A percentile compares a stretch with the other conserved stretches of the same genome.
Conservation (phyloP, 2,888 invertebrate species). For the Scaptomyza caliginosa region DNA sequence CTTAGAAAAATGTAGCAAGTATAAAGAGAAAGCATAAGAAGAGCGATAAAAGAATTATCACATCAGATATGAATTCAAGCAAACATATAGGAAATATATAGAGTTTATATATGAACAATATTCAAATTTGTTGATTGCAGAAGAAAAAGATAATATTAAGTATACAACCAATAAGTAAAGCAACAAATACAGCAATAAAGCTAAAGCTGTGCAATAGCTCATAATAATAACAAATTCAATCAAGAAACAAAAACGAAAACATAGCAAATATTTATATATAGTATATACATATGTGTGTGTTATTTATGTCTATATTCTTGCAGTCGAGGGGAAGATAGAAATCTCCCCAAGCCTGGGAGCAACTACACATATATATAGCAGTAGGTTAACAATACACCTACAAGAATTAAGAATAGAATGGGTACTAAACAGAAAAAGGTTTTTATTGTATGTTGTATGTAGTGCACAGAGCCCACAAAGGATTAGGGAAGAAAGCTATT, state of each 20-base stretch:
- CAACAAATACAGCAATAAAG: conserved; percentile 48
- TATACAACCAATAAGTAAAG: conserved; percentile 30
- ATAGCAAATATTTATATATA: conserved; percentile 28
- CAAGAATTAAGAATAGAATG: conserved; percentile 8
- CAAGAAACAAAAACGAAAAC: too few species aligned
- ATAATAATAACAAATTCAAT: conserved; percentile 52
- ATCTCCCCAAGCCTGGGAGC: conserved; percentile 2
- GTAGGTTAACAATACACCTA: conserved; percentile 1
- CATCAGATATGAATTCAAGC: conserved; percentile 27
- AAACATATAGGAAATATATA: conserved; percentile 13
- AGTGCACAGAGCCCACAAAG: neutral
- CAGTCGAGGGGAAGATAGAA: conserved; percentile 10
- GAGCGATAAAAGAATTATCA: conserved; percentile 24
- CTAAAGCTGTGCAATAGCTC: conserved; percentile 58
- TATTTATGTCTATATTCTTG: conserved; percentile 71
- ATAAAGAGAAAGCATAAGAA: neutral
- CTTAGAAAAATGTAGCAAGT: conserved; percentile 7
- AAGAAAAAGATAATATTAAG: conserved; percentile 35
- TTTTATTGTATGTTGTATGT: neutral
- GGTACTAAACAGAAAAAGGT: conserved; percentile 8
- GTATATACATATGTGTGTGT: conserved; percentile 48
- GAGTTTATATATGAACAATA: conserved; percentile 12
- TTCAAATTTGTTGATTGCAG: conserved; percentile 33
- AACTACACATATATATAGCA: conserved; percentile 1
- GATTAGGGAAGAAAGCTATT: conserved; percentile 8